phyloP scores from a whole-genome alignment of 2,888 invertebrate genomes.

The Eilema caniola region DNA sequence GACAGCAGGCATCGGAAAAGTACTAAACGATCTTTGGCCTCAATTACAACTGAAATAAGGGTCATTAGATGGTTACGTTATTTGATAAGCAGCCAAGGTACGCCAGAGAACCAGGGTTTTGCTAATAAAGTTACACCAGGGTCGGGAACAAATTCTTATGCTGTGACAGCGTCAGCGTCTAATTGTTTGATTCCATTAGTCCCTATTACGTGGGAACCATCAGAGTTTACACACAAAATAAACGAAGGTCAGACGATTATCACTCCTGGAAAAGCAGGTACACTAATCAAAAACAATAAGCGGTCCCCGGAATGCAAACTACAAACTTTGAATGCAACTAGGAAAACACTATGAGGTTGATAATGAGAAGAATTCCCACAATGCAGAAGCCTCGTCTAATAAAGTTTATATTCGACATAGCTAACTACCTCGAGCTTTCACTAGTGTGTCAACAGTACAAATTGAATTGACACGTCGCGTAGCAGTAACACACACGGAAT shows the following conservation, averaged over 20 bases:
- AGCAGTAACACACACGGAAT: conserved; percentile 64
- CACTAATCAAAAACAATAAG: no score
- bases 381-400: conserved; percentile 13
- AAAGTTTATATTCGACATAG: conserved; percentile 32
- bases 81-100: neutral
- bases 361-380: neutral
- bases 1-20: neutral
- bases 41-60: neutral
- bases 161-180: no score
- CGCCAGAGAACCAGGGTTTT: neutral
- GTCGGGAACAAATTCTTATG: no score
- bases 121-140: neutral
- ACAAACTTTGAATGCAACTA: neutral
- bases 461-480: conserved; percentile 78
- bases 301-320: no score
- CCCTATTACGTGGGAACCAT: no score
- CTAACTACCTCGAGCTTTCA: conserved; percentile 54
- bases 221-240: no score
- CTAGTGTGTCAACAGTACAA: conserved; percentile 64
- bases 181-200: no score
- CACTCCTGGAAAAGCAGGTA: no score
- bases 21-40: neutral
- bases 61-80: no score
- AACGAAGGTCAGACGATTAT: no score
- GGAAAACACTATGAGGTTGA: no score